Conservation (phyloP, 2,888 invertebrate genomes). For the Criorhina ranunculi region DNA sequence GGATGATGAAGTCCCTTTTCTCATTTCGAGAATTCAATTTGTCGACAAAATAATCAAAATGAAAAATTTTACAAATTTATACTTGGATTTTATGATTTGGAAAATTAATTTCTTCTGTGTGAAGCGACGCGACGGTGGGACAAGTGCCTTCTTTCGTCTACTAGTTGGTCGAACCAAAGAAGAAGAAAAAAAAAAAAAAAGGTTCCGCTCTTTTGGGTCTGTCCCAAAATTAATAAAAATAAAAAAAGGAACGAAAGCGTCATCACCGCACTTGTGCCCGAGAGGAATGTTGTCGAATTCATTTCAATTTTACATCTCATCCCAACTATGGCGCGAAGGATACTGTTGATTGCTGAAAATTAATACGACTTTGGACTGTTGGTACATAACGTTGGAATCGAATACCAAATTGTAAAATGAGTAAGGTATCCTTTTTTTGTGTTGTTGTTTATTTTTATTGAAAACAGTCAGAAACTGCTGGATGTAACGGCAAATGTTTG, state of each 20-base stretch:
- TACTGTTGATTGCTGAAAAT: neutral
- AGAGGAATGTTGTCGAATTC: slow-evolving; percentile 27
- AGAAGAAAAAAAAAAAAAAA: neutral
- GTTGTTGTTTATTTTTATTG: neutral
- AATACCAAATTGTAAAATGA: slow-evolving; percentile 3
- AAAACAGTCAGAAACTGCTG: slow-evolving; percentile 1
- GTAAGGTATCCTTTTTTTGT: slow-evolving; percentile 5
- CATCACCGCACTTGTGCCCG: slow-evolving; percentile 1
- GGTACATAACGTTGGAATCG: neutral
- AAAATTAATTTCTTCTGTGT: slow-evolving; percentile 28
- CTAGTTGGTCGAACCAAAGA: neutral
- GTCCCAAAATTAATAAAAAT: neutral
- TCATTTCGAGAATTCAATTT: slow-evolving; percentile 30
- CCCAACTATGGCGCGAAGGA: neutral
- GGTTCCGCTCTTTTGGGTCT: slow-evolving; percentile 11
- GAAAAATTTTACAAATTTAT: slow-evolving; percentile 38
- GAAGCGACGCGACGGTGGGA: neutral
- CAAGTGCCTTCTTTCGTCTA: neutral
- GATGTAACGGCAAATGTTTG: neutral
- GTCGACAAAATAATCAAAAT: slow-evolving; percentile 33
- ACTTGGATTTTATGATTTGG: slow-evolving; percentile 44
- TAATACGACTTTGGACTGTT: slow-evolving; percentile 11
- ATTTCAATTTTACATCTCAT: slow-evolving; percentile 24
- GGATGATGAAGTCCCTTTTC: slow-evolving; percentile 20
- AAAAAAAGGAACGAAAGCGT: neutral